Conservation (phyloP, 2,113 vertebrate genomes). For the Galeopterus variegatus region DNA sequence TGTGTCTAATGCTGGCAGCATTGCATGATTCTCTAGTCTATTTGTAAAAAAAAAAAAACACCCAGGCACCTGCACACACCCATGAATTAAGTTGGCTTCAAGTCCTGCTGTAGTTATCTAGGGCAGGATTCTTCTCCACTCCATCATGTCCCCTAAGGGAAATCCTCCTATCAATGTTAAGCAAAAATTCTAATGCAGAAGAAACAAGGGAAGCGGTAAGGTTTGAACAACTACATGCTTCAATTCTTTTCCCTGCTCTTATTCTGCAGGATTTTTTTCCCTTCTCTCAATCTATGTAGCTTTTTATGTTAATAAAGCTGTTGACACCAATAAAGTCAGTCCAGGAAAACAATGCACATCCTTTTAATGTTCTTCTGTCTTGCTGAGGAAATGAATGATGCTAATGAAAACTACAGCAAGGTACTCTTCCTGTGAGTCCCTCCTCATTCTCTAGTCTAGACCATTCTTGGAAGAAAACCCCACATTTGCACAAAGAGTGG, state of each 20-base stretch:
- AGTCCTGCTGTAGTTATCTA: not conserved
- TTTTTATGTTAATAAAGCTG: constrained; percentile 41
- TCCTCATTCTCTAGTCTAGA: not conserved
- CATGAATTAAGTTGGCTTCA: constrained; percentile 34
- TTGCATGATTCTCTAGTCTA: constrained; percentile 89
- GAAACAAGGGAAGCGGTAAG: constrained; percentile 34
- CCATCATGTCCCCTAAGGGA: not conserved
- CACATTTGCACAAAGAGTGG: not conserved
- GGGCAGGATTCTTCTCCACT: not conserved
- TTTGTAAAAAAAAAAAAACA: constrained; percentile 71
- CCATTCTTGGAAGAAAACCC: not conserved
- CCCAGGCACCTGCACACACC: not conserved
- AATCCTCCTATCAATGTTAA: constrained; percentile 47
- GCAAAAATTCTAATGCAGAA: constrained; percentile 44
- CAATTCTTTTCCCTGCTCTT: not conserved
- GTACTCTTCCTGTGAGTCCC: not conserved
- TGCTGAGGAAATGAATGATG: not conserved
- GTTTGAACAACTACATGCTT: not conserved
- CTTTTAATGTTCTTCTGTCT: not conserved
- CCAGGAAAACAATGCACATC: not conserved
- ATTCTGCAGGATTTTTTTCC: not conserved
- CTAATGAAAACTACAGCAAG: not conserved
- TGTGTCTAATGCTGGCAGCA: constrained; percentile 98
- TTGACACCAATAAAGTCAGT: constrained; percentile 24
- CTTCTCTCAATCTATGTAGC: not conserved